Evolutionary conservation across 1,140 invertebrate genomes (phyloP).

Genomic region (Tenebrio molitor): DNA sequence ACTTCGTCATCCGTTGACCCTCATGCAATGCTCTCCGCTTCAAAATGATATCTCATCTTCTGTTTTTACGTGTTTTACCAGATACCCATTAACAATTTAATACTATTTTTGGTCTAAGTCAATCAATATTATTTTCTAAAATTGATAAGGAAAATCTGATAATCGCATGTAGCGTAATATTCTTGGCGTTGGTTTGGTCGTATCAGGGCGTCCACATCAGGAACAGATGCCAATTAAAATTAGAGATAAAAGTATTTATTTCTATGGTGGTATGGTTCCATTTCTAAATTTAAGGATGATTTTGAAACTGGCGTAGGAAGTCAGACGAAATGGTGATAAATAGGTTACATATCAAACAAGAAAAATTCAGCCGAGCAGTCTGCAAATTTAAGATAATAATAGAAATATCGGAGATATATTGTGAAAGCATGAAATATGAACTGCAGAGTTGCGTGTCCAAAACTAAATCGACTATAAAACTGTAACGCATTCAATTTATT

Average conservation of each 20-base stretch:
- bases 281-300: constrained; percentile 26
- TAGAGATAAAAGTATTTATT: not conserved
- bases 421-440: not conserved
- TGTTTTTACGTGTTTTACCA: too few species aligned
- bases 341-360: constrained; percentile 10
- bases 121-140: too few species aligned
- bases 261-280: constrained; percentile 4
- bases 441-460: not conserved
- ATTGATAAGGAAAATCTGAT: too few species aligned
- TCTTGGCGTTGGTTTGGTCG: too few species aligned
- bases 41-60: too few species aligned
- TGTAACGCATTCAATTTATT: not conserved
- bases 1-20: too few species aligned
- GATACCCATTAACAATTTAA: too few species aligned
- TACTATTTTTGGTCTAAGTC: too few species aligned
- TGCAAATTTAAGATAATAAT: constrained; percentile 3
- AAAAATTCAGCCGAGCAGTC: constrained; percentile 30
- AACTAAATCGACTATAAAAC: constrained; percentile 11
- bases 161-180: too few species aligned
- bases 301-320: constrained; percentile 30
- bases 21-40: too few species aligned
- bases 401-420: not conserved
- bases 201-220: too few species aligned
- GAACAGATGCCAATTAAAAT: not conserved
- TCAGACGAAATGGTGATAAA: constrained; percentile 4